Evolutionary conservation across 2,113 vertebrate species (phyloP), one percentile per base, ranked within the genome.

Genomic region (Phrynosoma blainvillii): DNA sequence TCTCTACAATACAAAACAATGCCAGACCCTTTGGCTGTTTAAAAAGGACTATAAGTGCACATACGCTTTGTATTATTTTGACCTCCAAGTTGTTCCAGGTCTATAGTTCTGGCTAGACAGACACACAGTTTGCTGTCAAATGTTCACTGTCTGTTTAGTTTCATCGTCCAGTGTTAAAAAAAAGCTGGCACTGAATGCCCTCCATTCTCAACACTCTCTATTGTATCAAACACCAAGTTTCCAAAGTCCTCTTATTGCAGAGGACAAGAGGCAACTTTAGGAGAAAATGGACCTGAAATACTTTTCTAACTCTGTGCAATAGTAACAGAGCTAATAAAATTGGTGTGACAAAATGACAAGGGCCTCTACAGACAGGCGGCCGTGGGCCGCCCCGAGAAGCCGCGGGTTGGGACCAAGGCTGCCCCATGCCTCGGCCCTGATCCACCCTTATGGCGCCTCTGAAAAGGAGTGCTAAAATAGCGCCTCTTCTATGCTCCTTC

Each of bases 21-120:
- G 56, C 42, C 81, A 88, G 65, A 77, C 20, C 74, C 25, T 56
- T 82, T 65, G 80, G 86, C 73, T 78, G 42, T n/a, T 77, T 42
- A 11, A 66, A 79, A 70, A 56, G 47, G 47, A 56, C 47, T 80
- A 25, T 66, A 82, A 87, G 30, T 42, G 47, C 71, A 54, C 65
- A 47, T 76, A 70, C 18, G 30, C 36, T 23, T 70, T 25, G 10
- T 71, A 71, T 71, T 30, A 32, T 87, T 65, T 56, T 66, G 21
- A 76, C 59, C 59, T 54, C 23, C 18, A 7, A 52, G 54, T 62
- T 62, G 59, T 32, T 81, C 40, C 27, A 18, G 32, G n/a, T 30
- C 30, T 88, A 83, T 88, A 40, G 40, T 84, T 30, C 47, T 84
- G n/a, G 42, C 42, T 56, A 66, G 47, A 56, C 36, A 23, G 36